Evolutionary conservation across 2,888 invertebrate species (phyloP), one percentile per base, ranked within the genome.

Genomic region (Plusia festucae): DNA sequence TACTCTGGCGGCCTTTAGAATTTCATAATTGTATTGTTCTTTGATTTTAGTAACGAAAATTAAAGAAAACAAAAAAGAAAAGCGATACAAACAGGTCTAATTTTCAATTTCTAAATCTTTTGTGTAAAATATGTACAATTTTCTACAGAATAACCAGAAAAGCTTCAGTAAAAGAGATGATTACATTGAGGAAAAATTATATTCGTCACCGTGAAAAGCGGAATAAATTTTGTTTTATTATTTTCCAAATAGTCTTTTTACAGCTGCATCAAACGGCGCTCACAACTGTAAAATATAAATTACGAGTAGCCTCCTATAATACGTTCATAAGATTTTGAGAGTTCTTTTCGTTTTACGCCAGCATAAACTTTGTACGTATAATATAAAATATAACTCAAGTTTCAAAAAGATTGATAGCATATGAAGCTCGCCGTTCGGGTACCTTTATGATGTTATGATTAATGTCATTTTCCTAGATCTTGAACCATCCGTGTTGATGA

Each of bases 251-350:
- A 44, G 60, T 57, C 27, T 66, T 78, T 79, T 79, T 68, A 80
- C 72, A 73, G 65, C 80, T 78, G 70, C 70, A 78, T 76, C 76
- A 72, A 81, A 68, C 65, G 70, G 71, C 62, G 56, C 62, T 60
- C 64, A 46, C 57, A 53, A 64, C 57, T 69, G 72, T 58, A 53
- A 65, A 60, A 51, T 70, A 65, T 69, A 73, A 79, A 73, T 65
- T 60, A 58, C 32, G 55, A 30, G 59, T 54, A 49, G 54, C 57
- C 53, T 32, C 54, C 22, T 22, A 59, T 66, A 70, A 66, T 52
- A 64, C 24, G 53, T 53, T 61, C 40, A 56, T 65, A 54, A 66
- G 27, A 58, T 63, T 79, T 73, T 57, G 53, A 8, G 52, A 44
- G 18, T 59, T 53, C 15, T 51, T 53, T 62, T 64, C 27, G 44